Conservation (phyloP, 1,140 invertebrate species). For the Anastatus disparis region DNA sequence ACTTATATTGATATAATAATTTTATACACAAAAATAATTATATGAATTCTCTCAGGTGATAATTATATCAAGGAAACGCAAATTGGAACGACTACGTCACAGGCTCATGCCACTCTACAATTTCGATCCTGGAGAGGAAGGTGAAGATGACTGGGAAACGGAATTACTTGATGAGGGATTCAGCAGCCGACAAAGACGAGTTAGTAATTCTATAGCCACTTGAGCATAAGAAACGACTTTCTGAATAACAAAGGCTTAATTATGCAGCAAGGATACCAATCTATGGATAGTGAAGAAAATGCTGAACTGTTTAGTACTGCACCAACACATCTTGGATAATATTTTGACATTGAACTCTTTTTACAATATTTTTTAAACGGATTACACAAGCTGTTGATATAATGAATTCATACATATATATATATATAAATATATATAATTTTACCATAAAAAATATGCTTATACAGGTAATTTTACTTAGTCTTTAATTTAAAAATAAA, state of each 20-base stretch:
- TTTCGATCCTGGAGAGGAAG: slow-evolving; percentile 73
- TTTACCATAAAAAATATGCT: slow-evolving; percentile 15
- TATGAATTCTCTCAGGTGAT: slow-evolving; percentile 55
- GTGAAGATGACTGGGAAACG: slow-evolving; percentile 72
- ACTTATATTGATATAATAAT: too few species aligned
- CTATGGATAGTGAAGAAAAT: slow-evolving; percentile 63
- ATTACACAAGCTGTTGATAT: slow-evolving; percentile 7
- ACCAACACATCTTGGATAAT: slow-evolving; percentile 29
- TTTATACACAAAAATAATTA: not conserved
- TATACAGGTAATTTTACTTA: slow-evolving; percentile 8
- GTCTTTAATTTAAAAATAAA: not conserved
- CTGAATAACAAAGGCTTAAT: slow-evolving; percentile 49
- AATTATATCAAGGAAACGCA: slow-evolving; percentile 65
- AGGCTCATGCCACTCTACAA: slow-evolving; percentile 76
- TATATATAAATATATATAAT: slow-evolving; percentile 17
- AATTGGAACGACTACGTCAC: slow-evolving; percentile 71
- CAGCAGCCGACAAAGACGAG: slow-evolving; percentile 59
- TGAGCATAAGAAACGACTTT: slow-evolving; percentile 45
- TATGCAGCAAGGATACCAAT: slow-evolving; percentile 62
- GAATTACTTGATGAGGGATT: slow-evolving; percentile 68
- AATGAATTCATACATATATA: too few species aligned
- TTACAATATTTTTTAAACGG: slow-evolving; percentile 29
- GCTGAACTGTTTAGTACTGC: slow-evolving; percentile 58
- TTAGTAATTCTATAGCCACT: slow-evolving; percentile 54
- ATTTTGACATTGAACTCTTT: slow-evolving; percentile 33